Percentiles rank a stretch among this genome's conserved stretches.
phyloP scores from a whole-genome alignment of 2,888 invertebrate species.

The Acrocyrtus sp. region DNA sequence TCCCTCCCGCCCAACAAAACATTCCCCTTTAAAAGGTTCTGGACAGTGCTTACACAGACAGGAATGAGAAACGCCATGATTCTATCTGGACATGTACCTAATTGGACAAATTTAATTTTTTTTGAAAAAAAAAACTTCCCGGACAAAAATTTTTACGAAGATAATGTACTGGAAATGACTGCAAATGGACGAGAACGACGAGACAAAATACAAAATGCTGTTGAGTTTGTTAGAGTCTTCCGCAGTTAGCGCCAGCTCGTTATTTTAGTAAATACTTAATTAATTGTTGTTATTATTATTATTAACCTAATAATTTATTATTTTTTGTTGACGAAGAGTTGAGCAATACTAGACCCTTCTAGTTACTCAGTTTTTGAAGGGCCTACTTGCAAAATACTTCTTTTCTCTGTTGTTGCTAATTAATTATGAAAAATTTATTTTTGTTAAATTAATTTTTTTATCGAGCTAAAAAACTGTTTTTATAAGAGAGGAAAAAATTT shows the following conservation, averaged over 20 bases:
- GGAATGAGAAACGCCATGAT: neutral
- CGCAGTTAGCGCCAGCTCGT: constrained; percentile 38
- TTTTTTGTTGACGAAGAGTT: constrained; percentile 22
- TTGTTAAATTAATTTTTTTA: neutral
- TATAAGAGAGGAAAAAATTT: constrained; percentile 12
- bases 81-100: neutral
- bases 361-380: neutral
- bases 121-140: neutral
- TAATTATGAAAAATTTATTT: constrained; percentile 38
- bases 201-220: constrained; percentile 26
- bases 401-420: constrained; percentile 36
- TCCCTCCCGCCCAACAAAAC: constrained; percentile 2
- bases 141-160: neutral
- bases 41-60: neutral
- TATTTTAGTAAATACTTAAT: constrained; percentile 16
- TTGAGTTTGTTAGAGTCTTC: constrained; percentile 11
- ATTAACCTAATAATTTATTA: constrained; percentile 41
- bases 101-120: neutral
- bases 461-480: constrained; percentile 30
- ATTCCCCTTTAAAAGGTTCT: constrained; percentile 7
- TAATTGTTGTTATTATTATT: constrained; percentile 26
- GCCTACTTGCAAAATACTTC: constrained; percentile 4
- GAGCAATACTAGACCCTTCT: neutral
- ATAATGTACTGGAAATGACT: constrained; percentile 16
- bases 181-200: constrained; percentile 21